These are phyloP conservation scores for Drosophila infuscata DNA, from an alignment of 2,888 invertebrate genomes.

Conservation along the genomic window DNA sequence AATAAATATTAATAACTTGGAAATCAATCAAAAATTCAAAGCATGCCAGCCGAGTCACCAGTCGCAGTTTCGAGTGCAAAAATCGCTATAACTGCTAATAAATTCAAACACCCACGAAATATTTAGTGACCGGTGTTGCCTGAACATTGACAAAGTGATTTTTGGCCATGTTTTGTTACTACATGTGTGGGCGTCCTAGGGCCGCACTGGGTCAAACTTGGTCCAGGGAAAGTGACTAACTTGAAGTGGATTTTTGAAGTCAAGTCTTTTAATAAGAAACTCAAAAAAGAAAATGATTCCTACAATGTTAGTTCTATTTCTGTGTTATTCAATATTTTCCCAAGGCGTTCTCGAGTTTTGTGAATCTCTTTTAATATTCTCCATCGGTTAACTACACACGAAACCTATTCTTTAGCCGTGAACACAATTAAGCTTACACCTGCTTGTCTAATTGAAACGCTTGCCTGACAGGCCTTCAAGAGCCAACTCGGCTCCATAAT, in stretches of 20 bases:
- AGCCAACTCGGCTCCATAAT: constrained; percentile 40
- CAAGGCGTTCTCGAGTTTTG: background rate
- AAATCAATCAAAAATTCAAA: constrained; percentile 78
- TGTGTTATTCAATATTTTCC: background rate
- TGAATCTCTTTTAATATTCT: background rate
- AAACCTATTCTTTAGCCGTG: background rate
- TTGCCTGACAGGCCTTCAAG: constrained; percentile 45
- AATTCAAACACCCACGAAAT: constrained; percentile 73
- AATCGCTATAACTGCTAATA: constrained; percentile 67
- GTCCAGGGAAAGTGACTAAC: background rate
- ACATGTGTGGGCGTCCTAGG: constrained; percentile 25
- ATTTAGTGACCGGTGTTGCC: constrained; percentile 10
- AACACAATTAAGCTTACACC: constrained; percentile 20
- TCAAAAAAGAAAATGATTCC: background rate
- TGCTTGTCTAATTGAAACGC: constrained; percentile 28
- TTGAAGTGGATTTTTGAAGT: background rate
- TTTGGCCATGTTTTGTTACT: constrained; percentile 17
- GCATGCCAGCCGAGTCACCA: constrained; percentile 45
- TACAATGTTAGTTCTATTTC: background rate
- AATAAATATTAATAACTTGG: constrained; percentile 70
- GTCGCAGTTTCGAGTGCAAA: constrained; percentile 55
- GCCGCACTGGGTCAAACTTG: constrained; percentile 36
- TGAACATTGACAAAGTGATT: constrained; percentile 42
- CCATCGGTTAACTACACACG: background rate
- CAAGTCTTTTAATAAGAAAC: constrained; percentile 3